Evolutionary conservation across 2,113 vertebrate species (phyloP), one percentile per base, ranked within the genome.

Genomic region (Oreotrochilus melanogaster): DNA sequence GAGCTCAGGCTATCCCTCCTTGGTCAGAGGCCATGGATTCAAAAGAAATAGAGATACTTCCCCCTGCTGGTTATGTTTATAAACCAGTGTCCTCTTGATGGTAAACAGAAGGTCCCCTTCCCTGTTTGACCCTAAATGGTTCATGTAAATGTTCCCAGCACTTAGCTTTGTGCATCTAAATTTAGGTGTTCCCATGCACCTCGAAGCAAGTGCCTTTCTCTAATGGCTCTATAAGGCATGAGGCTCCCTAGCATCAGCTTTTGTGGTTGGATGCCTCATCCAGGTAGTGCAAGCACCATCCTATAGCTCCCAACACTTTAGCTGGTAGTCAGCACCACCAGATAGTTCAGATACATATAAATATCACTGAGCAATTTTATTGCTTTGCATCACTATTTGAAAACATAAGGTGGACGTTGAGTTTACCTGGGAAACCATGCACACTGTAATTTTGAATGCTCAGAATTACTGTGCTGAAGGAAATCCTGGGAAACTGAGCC

Each of bases 31-130:
- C 30, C 0, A 9, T 0, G 6, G 78, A 10, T 70, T 91, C 51
- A 51, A 70, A 87, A 51, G 37, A 21, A 3, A 78, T 89, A 86
- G 18, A 82, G 22, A 85, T 28, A 89, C 81, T 94, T 92, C 96
- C 94, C 92, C 95, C 96, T 97, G 71, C 89, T 96, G 96, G 92
- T 54, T 75, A 24, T n/a, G 24, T 37, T 83, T 54, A 62, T 17
- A 45, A 43, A 91, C 21, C 0, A 1, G 21, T 35, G 43, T 18
- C 22, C 14, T 57, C 35, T 53, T 57, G 11, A 39, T 39, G 39
- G 39, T 17, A 45, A 70, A 42, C 5, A 64, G 30, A 11, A n/a
- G 3, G 7, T 50, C 5, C 1, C 42, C 31, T 57, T 78, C 42
- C 47, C 6, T 67, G 35, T 71, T 79, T 79, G 66, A 18, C 1